A percentile compares a stretch with the other conserved stretches of the same genome.
These are phyloP conservation scores for Dorcus hopei DNA, from an alignment of 2,888 invertebrate genomes.

Conservation along the genomic window DNA sequence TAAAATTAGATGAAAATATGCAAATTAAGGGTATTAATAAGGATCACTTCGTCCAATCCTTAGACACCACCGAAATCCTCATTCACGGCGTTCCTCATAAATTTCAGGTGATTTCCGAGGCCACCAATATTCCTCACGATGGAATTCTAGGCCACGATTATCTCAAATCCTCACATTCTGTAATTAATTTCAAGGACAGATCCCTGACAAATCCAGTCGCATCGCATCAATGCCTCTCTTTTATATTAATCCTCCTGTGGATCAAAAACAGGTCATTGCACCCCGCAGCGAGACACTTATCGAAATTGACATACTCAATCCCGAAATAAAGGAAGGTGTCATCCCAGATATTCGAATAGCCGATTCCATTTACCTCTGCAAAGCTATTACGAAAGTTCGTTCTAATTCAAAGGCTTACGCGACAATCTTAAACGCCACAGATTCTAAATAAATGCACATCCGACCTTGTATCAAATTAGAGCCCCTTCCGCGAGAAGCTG, in stretches of 20 bases:
- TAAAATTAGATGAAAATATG: background rate
- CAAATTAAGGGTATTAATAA: background rate
- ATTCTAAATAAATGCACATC: background rate
- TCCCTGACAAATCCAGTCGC: background rate
- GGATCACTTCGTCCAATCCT: too few relatives aligned
- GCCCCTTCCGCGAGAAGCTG: too few relatives aligned
- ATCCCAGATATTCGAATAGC: constrained; percentile 16
- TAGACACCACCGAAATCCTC: background rate
- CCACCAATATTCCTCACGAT: constrained; percentile 2
- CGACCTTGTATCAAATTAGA: too few relatives aligned
- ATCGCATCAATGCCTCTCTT: constrained; percentile 2
- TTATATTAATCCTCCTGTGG: background rate
- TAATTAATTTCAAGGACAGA: background rate
- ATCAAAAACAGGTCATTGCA: too few relatives aligned
- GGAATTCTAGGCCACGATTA: background rate
- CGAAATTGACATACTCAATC: constrained; percentile 19
- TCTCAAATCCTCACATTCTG: background rate
- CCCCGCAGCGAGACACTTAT: constrained; percentile 18
- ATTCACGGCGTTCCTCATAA: background rate
- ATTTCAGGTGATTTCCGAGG: background rate
- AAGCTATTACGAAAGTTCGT: constrained; percentile 18
- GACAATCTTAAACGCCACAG: constrained; percentile 14
- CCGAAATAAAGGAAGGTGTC: constrained; percentile 22
- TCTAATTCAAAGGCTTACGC: constrained; percentile 17
- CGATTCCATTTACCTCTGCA: constrained; percentile 22